phyloP scores from a whole-genome alignment of 2,797 vertebrate species.

The Nasua narica region DNA sequence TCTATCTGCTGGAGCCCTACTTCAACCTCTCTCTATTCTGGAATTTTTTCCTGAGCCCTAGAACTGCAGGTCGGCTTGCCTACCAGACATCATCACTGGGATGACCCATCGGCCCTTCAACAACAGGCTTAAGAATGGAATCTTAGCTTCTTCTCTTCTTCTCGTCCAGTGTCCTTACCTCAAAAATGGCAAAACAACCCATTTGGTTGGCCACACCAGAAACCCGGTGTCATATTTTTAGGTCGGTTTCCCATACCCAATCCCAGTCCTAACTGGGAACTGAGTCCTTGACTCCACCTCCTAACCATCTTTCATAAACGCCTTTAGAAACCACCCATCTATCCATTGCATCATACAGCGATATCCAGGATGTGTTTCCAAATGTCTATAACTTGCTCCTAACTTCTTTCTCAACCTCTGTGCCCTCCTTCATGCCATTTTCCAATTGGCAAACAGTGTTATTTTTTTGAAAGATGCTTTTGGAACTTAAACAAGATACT shows the following conservation, averaged over 20 bases:
- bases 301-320: not conserved
- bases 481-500: not conserved
- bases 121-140: not conserved
- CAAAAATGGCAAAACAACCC: not conserved
- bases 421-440: not conserved
- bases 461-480: not conserved
- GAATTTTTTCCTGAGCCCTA: not conserved
- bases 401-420: not conserved
- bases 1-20: not conserved
- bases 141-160: not conserved
- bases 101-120: not conserved
- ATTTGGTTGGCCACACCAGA: not conserved
- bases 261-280: not conserved
- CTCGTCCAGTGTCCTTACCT: not conserved
- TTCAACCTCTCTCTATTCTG: not conserved
- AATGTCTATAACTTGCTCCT: not conserved
- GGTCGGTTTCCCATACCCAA: not conserved
- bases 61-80: not conserved
- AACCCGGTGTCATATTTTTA: no score
- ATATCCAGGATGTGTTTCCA: accelerated
- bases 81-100: not conserved
- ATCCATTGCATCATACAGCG: not conserved
- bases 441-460: not conserved
- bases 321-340: not conserved
- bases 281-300: not conserved